Base-by-base conservation (phyloP, 2,888 invertebrate species). In the Meliscaeva auricollis region DNA sequence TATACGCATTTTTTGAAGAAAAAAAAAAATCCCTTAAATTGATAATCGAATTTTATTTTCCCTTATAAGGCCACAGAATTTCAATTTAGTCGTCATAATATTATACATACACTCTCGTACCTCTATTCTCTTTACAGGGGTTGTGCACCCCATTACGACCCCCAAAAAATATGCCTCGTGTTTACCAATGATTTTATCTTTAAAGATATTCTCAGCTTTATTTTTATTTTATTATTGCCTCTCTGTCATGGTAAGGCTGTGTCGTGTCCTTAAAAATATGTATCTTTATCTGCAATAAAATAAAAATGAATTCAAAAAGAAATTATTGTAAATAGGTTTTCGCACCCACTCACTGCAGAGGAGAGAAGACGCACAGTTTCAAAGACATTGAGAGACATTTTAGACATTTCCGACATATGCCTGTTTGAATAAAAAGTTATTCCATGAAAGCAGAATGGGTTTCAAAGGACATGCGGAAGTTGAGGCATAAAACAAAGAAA, bases 31-130 rank as follows among this genome's bases (percentile, higher is more conserved):
- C 62, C 30, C 15, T 30, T 17, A 66, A 66, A 66, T 66, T 66
- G 66, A 66, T 66, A 66, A 66, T 66, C 66, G 66, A 66, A 66
- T 66, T 66, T 66, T 66, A 66, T 66, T 20, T 13, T 22, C 66
- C 11, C 15, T 35, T 9, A 50, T 20, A 66, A 64, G 17, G 50
- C 66, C 48, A 66, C 48, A 50, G 20, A 50, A 50, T 50, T 50
- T 66, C 48, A 50, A 66, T 66, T 66, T 50, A 35, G 11, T 32
- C n/a, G 1, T 35, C 30, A 32, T 26, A 26, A 26, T 8, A 9
- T 38, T 38, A 38, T 38, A 11, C 35, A 3, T 38, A 38, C 35
- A 2, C 7, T 7, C 35, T 38, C 35, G 2, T 38, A 38, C 32
- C 35, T 38, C 35, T 26, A 26, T 26, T 26, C 4, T 3, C 3